Percentiles rank a stretch among this genome's conserved stretches.
Evolutionary conservation across 2,888 invertebrate genomes (phyloP).

Genomic region (Drosophila eohydei): DNA sequence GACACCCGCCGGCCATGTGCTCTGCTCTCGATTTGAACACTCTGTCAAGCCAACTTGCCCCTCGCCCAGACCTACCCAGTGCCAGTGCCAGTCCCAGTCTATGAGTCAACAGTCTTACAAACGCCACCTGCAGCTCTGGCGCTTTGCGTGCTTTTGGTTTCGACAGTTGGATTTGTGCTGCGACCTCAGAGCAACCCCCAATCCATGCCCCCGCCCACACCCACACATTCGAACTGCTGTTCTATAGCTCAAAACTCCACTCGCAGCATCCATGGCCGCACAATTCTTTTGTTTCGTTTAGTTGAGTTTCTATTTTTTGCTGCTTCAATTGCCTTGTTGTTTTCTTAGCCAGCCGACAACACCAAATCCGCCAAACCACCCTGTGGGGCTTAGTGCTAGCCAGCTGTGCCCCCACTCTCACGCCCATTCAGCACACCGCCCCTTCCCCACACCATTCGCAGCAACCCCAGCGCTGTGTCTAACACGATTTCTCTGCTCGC

Average conservation of each 20-base stretch:
- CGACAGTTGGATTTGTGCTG: constrained; percentile 82
- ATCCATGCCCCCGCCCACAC: constrained; percentile 28
- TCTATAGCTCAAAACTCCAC: constrained; percentile 9
- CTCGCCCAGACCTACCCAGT: neutral
- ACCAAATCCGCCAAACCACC: constrained; percentile 77
- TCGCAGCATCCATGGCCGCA: constrained; percentile 53
- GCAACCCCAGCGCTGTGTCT: constrained; percentile 43
- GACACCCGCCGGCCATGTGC: neutral
- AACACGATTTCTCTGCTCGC: constrained; percentile 18
- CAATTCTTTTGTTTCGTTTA: constrained; percentile 73
- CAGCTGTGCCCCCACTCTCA: constrained; percentile 8
- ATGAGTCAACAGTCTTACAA: constrained; percentile 57
- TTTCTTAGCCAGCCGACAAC: constrained; percentile 79
- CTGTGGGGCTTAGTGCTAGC: constrained; percentile 56
- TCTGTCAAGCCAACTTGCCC: constrained; percentile 47
- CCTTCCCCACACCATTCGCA: neutral
- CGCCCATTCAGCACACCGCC: constrained; percentile 2
- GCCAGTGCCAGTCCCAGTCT: neutral
- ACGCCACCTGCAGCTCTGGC: constrained; percentile 77
- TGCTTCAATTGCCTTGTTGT: constrained; percentile 56
- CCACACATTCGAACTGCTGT: neutral
- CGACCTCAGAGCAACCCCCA: constrained; percentile 71
- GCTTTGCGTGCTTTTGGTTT: constrained; percentile 81
- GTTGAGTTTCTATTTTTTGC: constrained; percentile 53
- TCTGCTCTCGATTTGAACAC: constrained; percentile 44